These are phyloP conservation scores for Mamestra brassicae DNA, from an alignment of 2,888 invertebrate genomes.

Conservation along the genomic window DNA sequence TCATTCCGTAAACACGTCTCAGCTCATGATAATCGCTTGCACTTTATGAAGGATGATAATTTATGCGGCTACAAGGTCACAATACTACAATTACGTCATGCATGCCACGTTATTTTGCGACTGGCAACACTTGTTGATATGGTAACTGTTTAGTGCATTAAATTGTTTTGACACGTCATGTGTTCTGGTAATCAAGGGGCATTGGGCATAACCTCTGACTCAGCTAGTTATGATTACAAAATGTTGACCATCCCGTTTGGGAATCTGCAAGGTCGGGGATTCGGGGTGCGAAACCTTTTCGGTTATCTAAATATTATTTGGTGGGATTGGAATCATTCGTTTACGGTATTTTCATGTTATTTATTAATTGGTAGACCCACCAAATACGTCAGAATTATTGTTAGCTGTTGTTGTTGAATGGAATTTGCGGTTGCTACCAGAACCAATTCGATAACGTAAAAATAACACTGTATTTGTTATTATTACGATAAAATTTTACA, in stretches of 20 bases:
- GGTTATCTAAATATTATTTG: background rate
- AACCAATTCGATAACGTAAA: background rate
- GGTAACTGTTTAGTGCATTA: conserved; percentile 27
- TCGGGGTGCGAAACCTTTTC: conserved; percentile 9
- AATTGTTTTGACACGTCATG: conserved; percentile 44
- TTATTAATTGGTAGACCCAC: conserved; percentile 14
- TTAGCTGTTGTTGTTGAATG: conserved; percentile 9
- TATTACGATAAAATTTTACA: background rate
- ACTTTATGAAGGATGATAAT: conserved; percentile 59
- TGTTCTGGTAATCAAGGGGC: conserved; percentile 15
- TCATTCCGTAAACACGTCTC: conserved; percentile 40
- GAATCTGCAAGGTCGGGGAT: background rate
- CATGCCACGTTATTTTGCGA: conserved; percentile 39
- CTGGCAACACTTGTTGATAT: conserved; percentile 45
- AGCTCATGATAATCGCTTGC: conserved; percentile 47
- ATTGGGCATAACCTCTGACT: conserved; percentile 7
- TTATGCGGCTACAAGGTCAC: conserved; percentile 55
- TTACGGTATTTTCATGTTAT: conserved; percentile 6
- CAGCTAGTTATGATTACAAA: background rate
- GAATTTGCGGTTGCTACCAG: background rate
- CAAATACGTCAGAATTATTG: background rate
- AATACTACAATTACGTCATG: conserved; percentile 50
- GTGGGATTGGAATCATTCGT: background rate
- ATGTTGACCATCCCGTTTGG: conserved; percentile 6
- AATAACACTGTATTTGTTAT: conserved; percentile 3